phyloP scores from a whole-genome alignment of 1,140 invertebrate genomes.

The Calliopsis andreniformis region DNA sequence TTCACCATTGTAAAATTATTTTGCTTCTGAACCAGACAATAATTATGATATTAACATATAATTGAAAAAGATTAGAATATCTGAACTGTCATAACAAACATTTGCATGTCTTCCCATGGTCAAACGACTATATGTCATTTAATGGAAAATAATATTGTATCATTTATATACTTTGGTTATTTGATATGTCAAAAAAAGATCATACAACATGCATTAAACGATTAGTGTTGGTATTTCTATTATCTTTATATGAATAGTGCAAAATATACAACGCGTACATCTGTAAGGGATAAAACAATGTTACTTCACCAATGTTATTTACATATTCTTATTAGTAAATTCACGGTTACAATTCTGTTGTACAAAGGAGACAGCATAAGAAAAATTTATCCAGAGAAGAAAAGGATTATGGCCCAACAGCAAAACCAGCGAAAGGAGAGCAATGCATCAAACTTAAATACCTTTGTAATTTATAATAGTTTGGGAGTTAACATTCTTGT shows the following conservation, averaged over 20 bases:
- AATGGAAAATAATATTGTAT: neutral
- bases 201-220: neutral
- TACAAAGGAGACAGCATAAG: neutral
- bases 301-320: neutral
- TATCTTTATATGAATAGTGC: neutral
- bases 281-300: neutral
- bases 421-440: no score
- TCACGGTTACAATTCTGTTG: neutral
- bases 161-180: neutral
- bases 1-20: constrained; percentile 18
- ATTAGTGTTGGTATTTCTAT: neutral
- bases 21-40: no score
- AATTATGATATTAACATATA: constrained; percentile 1
- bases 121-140: constrained; percentile 1
- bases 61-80: neutral
- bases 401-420: neutral
- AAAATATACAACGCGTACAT: neutral
- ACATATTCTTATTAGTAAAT: neutral
- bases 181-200: neutral
- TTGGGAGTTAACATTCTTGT: neutral
- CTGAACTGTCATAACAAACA: neutral
- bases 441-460: neutral
- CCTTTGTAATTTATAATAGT: neutral
- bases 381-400: neutral
- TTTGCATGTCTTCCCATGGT: neutral